A percentile compares a stretch with the other conserved stretches of the same genome.
Conservation (phyloP, 2,888 invertebrate genomes). For the Schizaphis graminum region DNA sequence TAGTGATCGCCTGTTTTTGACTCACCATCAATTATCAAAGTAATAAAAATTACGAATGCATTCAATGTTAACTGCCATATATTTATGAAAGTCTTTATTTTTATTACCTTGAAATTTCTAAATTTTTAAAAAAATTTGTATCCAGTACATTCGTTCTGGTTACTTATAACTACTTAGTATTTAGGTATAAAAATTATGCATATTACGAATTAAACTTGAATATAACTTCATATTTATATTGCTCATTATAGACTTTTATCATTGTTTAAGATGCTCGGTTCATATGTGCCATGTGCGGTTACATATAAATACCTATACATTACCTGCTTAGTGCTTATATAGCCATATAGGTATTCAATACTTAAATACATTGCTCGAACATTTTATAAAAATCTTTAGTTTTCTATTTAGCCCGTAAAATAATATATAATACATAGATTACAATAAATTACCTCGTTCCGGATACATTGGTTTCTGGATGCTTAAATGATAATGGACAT, state of each 20-base stretch:
- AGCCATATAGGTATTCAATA: background rate
- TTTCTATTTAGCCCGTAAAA: background rate
- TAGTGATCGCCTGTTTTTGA: background rate
- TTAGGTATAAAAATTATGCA: background rate
- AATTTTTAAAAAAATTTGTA: background rate
- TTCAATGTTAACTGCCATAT: background rate
- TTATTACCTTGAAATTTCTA: background rate
- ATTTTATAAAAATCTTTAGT: background rate
- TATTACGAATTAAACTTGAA: background rate
- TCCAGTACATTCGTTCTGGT: background rate
- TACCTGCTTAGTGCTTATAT: background rate
- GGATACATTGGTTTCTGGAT: constrained; percentile 82
- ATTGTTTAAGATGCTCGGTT: background rate
- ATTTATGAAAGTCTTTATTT: background rate
- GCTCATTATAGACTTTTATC: background rate
- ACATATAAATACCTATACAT: background rate
- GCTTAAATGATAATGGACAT: constrained; percentile 86
- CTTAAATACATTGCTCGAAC: background rate
- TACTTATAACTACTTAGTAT: background rate
- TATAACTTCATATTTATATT: background rate
- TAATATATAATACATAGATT: background rate
- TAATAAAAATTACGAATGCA: background rate
- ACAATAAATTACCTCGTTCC: constrained; percentile 75
- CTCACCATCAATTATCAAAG: background rate
- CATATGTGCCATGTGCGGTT: background rate